phyloP scores from a whole-genome alignment of 2,113 vertebrate species.

The Caloenas nicobarica region DNA sequence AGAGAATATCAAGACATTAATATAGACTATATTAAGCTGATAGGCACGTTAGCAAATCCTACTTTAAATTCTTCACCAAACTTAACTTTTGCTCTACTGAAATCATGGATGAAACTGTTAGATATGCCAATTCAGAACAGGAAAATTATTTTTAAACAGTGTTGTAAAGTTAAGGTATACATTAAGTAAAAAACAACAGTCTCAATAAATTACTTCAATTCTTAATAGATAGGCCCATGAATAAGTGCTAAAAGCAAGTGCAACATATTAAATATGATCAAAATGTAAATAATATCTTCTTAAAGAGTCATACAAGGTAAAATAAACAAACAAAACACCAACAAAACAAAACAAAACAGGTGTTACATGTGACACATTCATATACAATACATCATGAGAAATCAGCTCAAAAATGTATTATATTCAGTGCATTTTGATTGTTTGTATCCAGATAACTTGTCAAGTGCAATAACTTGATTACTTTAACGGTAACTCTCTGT shows the following conservation, averaged over 20 bases:
- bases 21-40: not conserved
- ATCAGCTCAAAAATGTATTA: not conserved
- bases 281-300: not conserved
- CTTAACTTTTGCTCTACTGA: not conserved
- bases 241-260: not conserved
- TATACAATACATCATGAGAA: not conserved
- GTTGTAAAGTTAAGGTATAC: not conserved
- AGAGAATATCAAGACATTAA: not conserved
- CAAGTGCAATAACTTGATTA: not conserved
- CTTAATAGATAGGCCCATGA: not conserved
- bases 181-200: not conserved
- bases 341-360: accelerated
- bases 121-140: not conserved
- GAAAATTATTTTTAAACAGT: not conserved
- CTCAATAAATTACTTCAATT: not conserved
- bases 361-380: not conserved
- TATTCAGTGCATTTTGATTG: not conserved
- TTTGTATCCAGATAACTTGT: not conserved
- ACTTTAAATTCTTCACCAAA: not conserved
- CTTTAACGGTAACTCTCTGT: not conserved
- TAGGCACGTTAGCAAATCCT: not conserved
- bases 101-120: not conserved
- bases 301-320: not conserved
- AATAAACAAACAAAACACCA: too few species aligned
- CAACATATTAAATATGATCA: not conserved